A percentile compares a stretch with the other conserved stretches of the same genome.
Evolutionary conservation across 23 tunicate genomes (phyloP).

Genomic region (Ascidia mentula): DNA sequence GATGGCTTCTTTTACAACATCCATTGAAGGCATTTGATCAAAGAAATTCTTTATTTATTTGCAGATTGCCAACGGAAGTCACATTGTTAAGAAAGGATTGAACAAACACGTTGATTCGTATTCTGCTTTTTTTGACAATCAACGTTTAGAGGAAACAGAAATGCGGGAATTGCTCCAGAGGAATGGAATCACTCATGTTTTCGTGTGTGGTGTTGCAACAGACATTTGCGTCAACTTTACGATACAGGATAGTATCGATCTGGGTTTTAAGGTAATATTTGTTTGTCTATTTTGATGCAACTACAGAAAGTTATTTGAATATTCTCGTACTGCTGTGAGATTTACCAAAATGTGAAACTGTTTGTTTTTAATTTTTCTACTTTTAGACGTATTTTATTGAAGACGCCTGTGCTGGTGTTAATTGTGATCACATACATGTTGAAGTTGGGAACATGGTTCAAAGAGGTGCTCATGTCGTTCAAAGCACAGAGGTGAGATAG

Average conservation of each 20-base stretch:
- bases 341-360: not conserved
- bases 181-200: conserved; percentile 37
- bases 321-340: not conserved
- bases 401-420: conserved; percentile 80
- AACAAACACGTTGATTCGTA: conserved; percentile 61
- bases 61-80: conserved; percentile 43
- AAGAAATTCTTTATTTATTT: too few species aligned
- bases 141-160: conserved; percentile 49
- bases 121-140: conserved; percentile 92
- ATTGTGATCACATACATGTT: conserved; percentile 22
- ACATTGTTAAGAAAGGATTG: conserved; percentile 52
- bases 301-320: not conserved
- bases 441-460: conserved; percentile 30
- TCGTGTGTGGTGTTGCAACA: conserved; percentile 91
- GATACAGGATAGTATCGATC: conserved; percentile 50
- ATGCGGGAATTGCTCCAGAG: conserved; percentile 39
- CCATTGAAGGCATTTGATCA: too few species aligned
- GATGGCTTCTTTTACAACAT: too few species aligned
- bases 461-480: conserved; percentile 29
- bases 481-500: conserved; percentile 43
- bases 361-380: not conserved
- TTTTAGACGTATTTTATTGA: conserved; percentile 66
- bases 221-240: conserved; percentile 87
- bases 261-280: conserved; percentile 71
- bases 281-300: not conserved